Percentiles rank a stretch among this genome's conserved stretches.
These are phyloP conservation scores for Drosophila suzukii DNA, from an alignment of 1,140 invertebrate species.

Conservation along the genomic window DNA sequence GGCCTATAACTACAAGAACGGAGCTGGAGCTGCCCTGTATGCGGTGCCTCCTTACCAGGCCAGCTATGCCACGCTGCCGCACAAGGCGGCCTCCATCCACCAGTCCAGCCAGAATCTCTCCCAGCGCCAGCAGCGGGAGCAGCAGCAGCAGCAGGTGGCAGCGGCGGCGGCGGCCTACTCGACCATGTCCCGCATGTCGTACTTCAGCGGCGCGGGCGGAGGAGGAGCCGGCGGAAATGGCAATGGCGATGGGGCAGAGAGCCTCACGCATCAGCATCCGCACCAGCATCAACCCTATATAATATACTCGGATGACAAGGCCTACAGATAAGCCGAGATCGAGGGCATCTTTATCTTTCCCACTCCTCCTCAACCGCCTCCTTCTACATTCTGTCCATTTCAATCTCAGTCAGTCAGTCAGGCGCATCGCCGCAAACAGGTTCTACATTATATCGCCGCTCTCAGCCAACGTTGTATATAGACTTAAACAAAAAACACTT, in stretches of 20 bases:
- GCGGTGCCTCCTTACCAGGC: slow-evolving; percentile 85
- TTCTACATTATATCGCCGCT: slow-evolving; percentile 75
- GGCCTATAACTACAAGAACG: slow-evolving; percentile 85
- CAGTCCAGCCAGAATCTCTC: slow-evolving; percentile 85
- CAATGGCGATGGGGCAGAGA: slow-evolving; percentile 60
- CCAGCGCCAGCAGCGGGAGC: slow-evolving; percentile 84
- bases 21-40: slow-evolving; percentile 84
- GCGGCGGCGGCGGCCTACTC: slow-evolving; percentile 83
- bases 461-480: slow-evolving; percentile 77
- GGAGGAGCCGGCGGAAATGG: slow-evolving; percentile 24
- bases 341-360: slow-evolving; percentile 30
- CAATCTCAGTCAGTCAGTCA: slow-evolving; percentile 68
- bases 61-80: slow-evolving; percentile 87
- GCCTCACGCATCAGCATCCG: slow-evolving; percentile 60
- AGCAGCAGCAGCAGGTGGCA: slow-evolving; percentile 83
- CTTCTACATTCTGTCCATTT: slow-evolving; percentile 34
- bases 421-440: slow-evolving; percentile 70
- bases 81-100: slow-evolving; percentile 85
- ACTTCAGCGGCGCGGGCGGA: slow-evolving; percentile 71
- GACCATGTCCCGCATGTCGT: slow-evolving; percentile 83
- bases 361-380: slow-evolving; percentile 1
- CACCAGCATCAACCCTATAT: slow-evolving; percentile 80
- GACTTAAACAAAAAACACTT: slow-evolving; percentile 60
- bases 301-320: slow-evolving; percentile 84
- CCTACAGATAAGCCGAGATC: slow-evolving; percentile 73